A percentile compares a stretch with the other conserved stretches of the same genome.
Evolutionary conservation across 2,888 invertebrate genomes (phyloP).

Genomic region (Melanostoma scalare): DNA sequence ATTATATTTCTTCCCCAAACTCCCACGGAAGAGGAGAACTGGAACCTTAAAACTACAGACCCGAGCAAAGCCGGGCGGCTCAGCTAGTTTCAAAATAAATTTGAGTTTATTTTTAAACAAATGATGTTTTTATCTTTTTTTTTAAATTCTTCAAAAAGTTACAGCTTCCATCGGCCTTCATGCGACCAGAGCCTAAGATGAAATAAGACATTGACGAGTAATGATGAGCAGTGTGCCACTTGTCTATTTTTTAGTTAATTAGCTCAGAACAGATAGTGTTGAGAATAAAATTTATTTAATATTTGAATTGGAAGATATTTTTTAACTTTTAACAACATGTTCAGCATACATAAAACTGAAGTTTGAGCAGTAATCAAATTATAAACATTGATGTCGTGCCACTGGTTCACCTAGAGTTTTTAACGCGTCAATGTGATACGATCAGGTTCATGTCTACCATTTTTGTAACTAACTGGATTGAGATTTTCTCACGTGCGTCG

Average conservation of each 20-base stretch:
- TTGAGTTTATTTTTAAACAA: constrained; percentile 10
- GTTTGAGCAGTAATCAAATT: constrained; percentile 34
- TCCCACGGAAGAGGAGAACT: too few species aligned
- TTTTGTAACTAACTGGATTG: constrained; percentile 9
- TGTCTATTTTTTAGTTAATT: too few species aligned
- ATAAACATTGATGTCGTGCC: constrained; percentile 58
- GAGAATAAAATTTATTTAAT: constrained; percentile 4
- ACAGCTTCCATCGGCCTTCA: too few species aligned
- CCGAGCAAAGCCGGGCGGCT: too few species aligned
- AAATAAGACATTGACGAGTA: too few species aligned
- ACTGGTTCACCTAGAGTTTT: constrained; percentile 66
- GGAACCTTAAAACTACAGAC: too few species aligned
- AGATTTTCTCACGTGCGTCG: constrained; percentile 58
- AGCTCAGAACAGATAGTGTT: too few species aligned
- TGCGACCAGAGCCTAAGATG: too few species aligned
- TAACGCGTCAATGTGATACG: constrained; percentile 47
- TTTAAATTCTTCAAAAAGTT: not conserved
- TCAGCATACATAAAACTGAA: constrained; percentile 39
- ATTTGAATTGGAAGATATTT: constrained; percentile 15
- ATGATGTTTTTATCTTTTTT: too few species aligned
- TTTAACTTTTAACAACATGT: constrained; percentile 51
- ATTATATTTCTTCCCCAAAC: too few species aligned
- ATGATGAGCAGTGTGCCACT: too few species aligned
- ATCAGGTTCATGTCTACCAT: constrained; percentile 42
- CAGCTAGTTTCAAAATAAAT: not conserved